Evolutionary conservation across 92 coral and sea anemone genomes (phyloP), one percentile per base, ranked within the genome.

Genomic region (Paragorgia papillata): DNA sequence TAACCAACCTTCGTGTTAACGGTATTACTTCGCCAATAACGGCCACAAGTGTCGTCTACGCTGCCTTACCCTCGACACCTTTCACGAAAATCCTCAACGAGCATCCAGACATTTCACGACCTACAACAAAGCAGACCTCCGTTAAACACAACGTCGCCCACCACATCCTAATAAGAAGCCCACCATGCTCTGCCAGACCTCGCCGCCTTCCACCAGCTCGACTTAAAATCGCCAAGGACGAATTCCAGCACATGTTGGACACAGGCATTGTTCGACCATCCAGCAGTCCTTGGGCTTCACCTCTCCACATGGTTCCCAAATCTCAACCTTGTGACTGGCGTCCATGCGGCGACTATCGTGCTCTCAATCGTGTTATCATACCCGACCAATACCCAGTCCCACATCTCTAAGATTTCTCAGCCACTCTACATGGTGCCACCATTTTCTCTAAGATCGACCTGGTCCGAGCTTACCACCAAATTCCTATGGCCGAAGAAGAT

Each of bases 321-420:
- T 31, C 57, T 9, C 41, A 54, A 10, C 31, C 62, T 50, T 66
- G 60, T 35, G 78, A 70, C 44, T 48, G 78, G 78, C 64, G 62
- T 0, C 74, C 57, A 35, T 67, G 74, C 19, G 74, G 56, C 8
- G 73, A 65, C 18, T 65, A 22, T 34, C 76, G 60, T 25, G 59
- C 57, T 2, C 37, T 69, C 30, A 69, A 69, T 26, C 51, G 57
- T 27, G 32, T 39, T 32, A 69, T 32, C 19, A 25, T 22, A 12
- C 53, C 78, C 1, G 78, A 70, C 28, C 62, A 57, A 17, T 70
- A 48, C 39, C 78, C 78, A 7, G 24, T 70, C 15, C 78, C 78
- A 0, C 78, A 70, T 53, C 20, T 70, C 12, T 64, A 70, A 18
- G 78, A 70, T 57, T 33, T 69, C 51, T 19, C 57, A 1, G 35